Conservation (phyloP, 2,797 vertebrate species). For the Molothrus ater region DNA sequence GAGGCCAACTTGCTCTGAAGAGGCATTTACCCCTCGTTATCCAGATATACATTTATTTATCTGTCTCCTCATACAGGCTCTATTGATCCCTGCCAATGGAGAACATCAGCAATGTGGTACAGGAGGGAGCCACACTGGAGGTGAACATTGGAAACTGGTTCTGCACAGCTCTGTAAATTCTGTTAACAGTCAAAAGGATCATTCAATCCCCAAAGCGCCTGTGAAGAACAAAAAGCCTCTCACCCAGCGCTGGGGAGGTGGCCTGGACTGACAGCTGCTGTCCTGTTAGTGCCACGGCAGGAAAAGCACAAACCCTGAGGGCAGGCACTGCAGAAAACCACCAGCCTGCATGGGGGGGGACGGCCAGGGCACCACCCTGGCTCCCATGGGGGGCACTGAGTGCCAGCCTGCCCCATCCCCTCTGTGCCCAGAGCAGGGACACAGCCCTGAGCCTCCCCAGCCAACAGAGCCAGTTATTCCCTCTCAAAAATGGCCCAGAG, state of each 20-base stretch:
- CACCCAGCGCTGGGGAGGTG: rapidly evolving
- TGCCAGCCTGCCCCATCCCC: background rate
- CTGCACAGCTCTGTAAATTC: background rate
- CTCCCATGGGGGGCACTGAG: background rate
- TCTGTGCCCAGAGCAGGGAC: background rate
- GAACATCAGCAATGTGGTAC: background rate
- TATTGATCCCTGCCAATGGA: background rate
- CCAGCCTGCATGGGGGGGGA: no score
- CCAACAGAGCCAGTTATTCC: background rate
- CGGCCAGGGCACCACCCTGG: rapidly evolving
- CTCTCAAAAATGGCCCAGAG: background rate
- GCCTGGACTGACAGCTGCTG: background rate
- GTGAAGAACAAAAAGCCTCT: background rate
- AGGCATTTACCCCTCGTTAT: background rate
- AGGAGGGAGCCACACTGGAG: background rate
- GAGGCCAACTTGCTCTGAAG: background rate
- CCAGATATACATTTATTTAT: background rate
- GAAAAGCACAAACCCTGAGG: background rate
- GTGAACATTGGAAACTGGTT: background rate
- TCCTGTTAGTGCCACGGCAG: background rate
- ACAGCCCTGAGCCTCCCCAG: background rate
- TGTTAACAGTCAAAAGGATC: background rate
- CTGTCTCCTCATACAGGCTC: background rate
- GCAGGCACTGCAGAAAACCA: background rate
- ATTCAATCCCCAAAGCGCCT: background rate